Evolutionary conservation across 2,888 invertebrate genomes (phyloP).

Genomic region (Thalpophila matura): DNA sequence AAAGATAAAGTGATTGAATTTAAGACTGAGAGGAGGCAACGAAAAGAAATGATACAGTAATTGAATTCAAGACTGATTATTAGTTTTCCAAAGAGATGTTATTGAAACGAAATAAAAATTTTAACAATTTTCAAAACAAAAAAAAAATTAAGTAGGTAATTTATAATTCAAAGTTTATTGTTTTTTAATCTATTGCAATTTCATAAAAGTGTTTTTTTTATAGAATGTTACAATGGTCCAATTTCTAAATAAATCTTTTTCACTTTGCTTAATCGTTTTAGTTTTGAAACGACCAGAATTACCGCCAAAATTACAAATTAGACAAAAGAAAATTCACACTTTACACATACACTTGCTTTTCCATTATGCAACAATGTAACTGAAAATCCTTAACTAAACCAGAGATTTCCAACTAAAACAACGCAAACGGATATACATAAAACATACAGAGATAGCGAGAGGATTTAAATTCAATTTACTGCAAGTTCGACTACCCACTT

Average conservation of each 20-base stretch:
- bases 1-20: too few species aligned
- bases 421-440: slow-evolving; percentile 55
- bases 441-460: slow-evolving; percentile 45
- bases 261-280: background rate
- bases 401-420: slow-evolving; percentile 45
- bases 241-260: background rate
- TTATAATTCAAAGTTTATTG: too few species aligned
- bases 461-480: slow-evolving; percentile 60
- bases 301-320: background rate
- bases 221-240: too few species aligned
- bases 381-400: slow-evolving; percentile 37
- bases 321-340: background rate
- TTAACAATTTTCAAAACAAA: too few species aligned
- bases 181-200: too few species aligned
- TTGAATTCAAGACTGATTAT: too few species aligned
- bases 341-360: slow-evolving; percentile 11
- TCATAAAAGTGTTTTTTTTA: too few species aligned
- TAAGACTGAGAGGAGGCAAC: too few species aligned
- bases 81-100: too few species aligned
- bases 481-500: slow-evolving; percentile 53
- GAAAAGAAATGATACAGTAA: too few species aligned
- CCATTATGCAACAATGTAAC: slow-evolving; percentile 22
- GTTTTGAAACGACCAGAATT: background rate
- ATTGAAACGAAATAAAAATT: too few species aligned
- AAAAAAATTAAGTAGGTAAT: too few species aligned